These are phyloP conservation scores for Trinorchestia longiramus DNA, from an alignment of 1,140 invertebrate species.

Conservation along the genomic window DNA sequence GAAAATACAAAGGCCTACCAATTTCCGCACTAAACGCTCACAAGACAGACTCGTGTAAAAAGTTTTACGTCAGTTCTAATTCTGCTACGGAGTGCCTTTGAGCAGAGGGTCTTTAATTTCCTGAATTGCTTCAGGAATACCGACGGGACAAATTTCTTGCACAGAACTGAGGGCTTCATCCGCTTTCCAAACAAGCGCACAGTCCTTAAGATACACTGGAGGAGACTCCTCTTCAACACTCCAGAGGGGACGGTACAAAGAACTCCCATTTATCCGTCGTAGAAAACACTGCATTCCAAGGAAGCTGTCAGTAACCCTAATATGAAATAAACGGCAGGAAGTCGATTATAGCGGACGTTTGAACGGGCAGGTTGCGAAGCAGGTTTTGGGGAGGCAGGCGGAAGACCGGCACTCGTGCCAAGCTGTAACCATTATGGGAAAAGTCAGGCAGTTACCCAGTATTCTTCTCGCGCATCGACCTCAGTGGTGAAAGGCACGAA, in stretches of 20 bases:
- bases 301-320: not conserved
- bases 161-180: not conserved
- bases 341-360: not conserved
- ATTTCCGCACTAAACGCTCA: not conserved
- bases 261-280: not conserved
- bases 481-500: conserved; percentile 17
- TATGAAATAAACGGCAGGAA: not conserved
- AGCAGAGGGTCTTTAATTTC: no score
- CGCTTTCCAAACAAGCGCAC: no score
- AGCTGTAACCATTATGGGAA: not conserved
- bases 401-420: not conserved
- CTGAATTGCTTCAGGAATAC: no score
- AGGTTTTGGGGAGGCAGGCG: not conserved
- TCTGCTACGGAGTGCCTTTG: not conserved
- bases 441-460: conserved; percentile 1
- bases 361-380: not conserved
- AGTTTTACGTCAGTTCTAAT: not conserved
- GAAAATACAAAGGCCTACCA: not conserved
- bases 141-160: not conserved
- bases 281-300: not conserved
- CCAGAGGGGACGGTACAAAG: not conserved
- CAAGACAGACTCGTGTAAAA: not conserved
- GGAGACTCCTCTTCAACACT: no score
- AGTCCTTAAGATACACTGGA: no score
- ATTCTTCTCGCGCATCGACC: conserved; percentile 2